Evolutionary conservation across 2,888 invertebrate genomes (phyloP).

Genomic region (Microchrysa polita): DNA sequence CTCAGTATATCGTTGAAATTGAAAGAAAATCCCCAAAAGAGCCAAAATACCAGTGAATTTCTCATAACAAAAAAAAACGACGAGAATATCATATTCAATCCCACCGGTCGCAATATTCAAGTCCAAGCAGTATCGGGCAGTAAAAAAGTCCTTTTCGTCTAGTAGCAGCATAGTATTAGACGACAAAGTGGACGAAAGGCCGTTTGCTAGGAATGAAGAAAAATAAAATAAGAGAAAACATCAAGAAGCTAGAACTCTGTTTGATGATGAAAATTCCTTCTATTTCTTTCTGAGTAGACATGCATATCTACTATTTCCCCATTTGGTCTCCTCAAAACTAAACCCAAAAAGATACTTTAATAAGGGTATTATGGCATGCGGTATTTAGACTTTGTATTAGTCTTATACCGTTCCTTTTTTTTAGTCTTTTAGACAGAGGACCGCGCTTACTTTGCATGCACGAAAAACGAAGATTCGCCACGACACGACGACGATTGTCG

Average conservation of each 20-base stretch:
- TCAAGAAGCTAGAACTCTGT: neutral
- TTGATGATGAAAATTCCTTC: constrained; percentile 11
- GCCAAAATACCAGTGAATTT: neutral
- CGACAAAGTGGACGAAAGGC: neutral
- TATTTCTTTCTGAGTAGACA: neutral
- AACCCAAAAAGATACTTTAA: neutral
- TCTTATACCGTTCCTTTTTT: too few relatives aligned
- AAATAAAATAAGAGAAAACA: too few relatives aligned
- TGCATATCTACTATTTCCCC: too few relatives aligned
- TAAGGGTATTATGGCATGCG: constrained; percentile 7
- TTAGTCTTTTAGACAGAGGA: too few relatives aligned
- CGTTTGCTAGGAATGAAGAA: too few relatives aligned
- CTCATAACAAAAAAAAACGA: neutral
- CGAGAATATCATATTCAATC: neutral
- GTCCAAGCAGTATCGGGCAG: neutral
- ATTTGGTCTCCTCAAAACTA: neutral
- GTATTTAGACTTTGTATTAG: too few relatives aligned
- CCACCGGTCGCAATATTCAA: neutral
- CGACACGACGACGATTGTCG: neutral
- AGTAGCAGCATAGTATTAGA: too few relatives aligned
- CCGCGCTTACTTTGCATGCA: too few relatives aligned
- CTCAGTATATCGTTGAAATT: neutral
- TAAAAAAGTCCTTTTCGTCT: neutral
- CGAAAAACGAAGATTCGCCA: too few relatives aligned
- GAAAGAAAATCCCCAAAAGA: constrained; percentile 7